phyloP scores from a whole-genome alignment of 1,140 invertebrate genomes.

The Pollicipes pollicipes region DNA sequence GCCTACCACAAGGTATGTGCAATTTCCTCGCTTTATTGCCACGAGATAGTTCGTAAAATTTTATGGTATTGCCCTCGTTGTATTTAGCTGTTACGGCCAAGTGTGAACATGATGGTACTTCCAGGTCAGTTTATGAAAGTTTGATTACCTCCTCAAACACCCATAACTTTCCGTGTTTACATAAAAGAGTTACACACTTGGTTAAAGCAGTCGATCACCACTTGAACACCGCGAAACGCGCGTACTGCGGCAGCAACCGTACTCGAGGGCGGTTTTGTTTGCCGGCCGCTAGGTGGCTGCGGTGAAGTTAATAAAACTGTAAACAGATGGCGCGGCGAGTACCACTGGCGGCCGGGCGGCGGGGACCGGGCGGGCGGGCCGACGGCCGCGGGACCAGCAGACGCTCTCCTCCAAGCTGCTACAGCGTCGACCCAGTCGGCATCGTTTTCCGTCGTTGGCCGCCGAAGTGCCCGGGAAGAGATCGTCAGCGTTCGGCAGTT shows the following conservation, averaged over 20 bases:
- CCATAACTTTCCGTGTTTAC: neutral
- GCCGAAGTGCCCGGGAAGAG: neutral
- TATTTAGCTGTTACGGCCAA: neutral
- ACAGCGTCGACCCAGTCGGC: neutral
- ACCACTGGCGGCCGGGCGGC: neutral
- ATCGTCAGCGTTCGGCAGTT: neutral
- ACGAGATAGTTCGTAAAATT: neutral
- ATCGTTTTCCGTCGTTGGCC: neutral
- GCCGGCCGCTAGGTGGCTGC: neutral
- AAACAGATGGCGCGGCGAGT: neutral
- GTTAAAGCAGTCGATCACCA: neutral
- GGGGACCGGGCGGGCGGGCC: too few species aligned
- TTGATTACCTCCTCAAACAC: neutral
- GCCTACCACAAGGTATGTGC: slow-evolving; percentile 1
- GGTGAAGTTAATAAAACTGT: neutral
- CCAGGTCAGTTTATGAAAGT: neutral
- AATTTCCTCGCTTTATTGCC: neutral
- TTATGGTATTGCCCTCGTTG: slow-evolving; percentile 1
- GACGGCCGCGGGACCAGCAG: too few species aligned
- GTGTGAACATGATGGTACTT: neutral
- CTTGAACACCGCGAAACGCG: neutral
- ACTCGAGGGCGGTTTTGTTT: neutral
- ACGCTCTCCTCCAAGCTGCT: too few species aligned
- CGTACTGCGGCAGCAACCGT: neutral
- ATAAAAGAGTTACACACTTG: neutral